Evolutionary conservation across 2,888 invertebrate species (phyloP).

Genomic region (Euzophera pinguis): DNA sequence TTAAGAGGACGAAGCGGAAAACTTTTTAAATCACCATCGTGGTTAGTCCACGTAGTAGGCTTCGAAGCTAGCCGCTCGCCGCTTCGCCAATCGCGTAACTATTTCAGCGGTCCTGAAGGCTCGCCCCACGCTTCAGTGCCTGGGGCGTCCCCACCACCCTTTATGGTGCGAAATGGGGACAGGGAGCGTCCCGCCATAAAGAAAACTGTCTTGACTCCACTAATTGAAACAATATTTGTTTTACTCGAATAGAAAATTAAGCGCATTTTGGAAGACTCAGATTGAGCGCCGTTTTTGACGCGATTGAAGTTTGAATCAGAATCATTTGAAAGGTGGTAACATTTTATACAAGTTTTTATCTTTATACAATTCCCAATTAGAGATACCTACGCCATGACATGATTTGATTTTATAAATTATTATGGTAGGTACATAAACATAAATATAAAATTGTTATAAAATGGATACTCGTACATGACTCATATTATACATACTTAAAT

Average conservation of each 20-base stretch:
- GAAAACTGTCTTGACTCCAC: constrained; percentile 68
- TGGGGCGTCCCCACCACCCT: constrained; percentile 57
- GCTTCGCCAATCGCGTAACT: constrained; percentile 45
- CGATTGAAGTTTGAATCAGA: not conserved
- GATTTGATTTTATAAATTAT: too few species aligned
- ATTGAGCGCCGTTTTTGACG: not conserved
- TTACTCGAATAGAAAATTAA: constrained; percentile 38
- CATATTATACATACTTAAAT: too few species aligned
- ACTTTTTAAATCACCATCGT: not conserved
- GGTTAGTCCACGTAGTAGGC: not conserved
- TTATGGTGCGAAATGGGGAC: constrained; percentile 64
- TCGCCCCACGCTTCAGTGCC: constrained; percentile 32
- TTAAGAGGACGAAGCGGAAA: not conserved
- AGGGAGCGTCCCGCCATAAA: constrained; percentile 75
- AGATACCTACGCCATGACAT: too few species aligned
- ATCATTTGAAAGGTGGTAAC: too few species aligned
- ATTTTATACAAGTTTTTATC: too few species aligned
- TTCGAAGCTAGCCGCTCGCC: constrained; percentile 36
- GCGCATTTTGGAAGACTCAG: constrained; percentile 29
- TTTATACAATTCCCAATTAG: too few species aligned
- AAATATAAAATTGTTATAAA: too few species aligned
- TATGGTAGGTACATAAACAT: too few species aligned
- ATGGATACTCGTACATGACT: too few species aligned
- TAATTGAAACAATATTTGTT: constrained; percentile 72
- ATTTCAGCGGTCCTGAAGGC: constrained; percentile 51